Conservation (phyloP, 2,888 invertebrate species). For the Auanema sp. region DNA sequence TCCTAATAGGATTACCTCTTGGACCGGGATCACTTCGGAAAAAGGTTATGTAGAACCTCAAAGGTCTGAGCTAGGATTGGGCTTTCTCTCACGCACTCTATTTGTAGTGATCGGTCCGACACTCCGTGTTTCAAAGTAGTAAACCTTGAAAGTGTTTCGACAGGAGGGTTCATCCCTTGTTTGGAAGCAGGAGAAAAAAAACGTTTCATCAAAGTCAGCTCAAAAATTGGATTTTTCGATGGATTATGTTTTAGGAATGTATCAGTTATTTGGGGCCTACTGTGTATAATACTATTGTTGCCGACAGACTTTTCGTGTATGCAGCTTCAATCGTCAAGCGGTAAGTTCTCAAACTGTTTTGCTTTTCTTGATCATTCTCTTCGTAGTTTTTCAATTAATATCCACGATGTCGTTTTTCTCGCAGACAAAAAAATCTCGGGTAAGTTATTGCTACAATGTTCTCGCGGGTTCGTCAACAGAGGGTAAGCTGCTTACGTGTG, state of each 20-base stretch:
- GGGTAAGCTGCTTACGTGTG: background rate
- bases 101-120: background rate
- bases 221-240: background rate
- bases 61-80: no score
- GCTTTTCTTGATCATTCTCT: background rate
- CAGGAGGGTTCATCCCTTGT: background rate
- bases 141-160: background rate
- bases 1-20: conserved; percentile 49
- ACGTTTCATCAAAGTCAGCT: background rate
- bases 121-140: background rate
- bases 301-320: conserved; percentile 13
- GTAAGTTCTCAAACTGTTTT: background rate
- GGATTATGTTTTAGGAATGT: background rate
- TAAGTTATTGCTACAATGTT: no score
- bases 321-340: conserved; percentile 2
- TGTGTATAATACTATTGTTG: conserved; percentile 9
- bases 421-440: no score
- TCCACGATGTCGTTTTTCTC: no score
- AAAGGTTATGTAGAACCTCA: background rate
- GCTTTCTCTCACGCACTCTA: background rate
- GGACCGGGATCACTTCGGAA: conserved; percentile 27
- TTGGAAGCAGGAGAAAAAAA: background rate
- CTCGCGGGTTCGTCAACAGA: background rate
- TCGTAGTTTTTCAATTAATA: background rate
- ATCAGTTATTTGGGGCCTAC: background rate